A percentile compares a stretch with the other conserved stretches of the same genome.
These are phyloP conservation scores for Myopa tessellatipennis DNA, from an alignment of 2,888 invertebrate species.

Conservation along the genomic window DNA sequence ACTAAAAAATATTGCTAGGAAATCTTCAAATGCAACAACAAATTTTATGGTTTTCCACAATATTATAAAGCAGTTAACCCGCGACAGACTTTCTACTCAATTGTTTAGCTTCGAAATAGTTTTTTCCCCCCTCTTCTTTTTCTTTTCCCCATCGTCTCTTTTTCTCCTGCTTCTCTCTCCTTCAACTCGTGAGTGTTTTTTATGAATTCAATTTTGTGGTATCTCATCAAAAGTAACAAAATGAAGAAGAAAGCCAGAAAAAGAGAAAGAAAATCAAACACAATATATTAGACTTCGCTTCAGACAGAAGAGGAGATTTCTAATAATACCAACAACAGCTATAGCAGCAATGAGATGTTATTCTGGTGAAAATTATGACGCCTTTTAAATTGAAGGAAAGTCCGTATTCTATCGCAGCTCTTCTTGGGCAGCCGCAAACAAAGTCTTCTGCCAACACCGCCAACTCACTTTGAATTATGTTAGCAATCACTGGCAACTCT, in stretches of 20 bases:
- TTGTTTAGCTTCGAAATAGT: neutral
- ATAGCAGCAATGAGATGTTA: conserved; percentile 24
- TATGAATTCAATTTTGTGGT: conserved; percentile 44
- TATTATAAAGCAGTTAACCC: conserved; percentile 26
- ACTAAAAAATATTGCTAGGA: neutral
- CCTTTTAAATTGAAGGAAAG: conserved; percentile 47
- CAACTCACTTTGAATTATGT: conserved; percentile 29
- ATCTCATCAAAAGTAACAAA: neutral
- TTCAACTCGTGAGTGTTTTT: neutral
- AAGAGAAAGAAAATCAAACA: neutral
- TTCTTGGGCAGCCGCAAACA: neutral
- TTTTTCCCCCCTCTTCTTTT: neutral
- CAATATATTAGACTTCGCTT: neutral
- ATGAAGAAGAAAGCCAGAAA: neutral
- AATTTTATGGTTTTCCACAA: neutral
- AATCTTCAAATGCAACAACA: neutral
- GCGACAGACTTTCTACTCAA: conserved; percentile 4
- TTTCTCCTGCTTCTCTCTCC: too few species aligned
- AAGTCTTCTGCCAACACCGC: conserved; percentile 2
- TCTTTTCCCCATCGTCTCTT: neutral
- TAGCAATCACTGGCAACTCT: conserved; percentile 17
- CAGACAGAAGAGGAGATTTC: conserved; percentile 5
- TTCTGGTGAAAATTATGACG: conserved; percentile 51
- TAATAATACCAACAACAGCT: conserved; percentile 20
- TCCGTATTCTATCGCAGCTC: neutral